Evolutionary conservation across 2,113 vertebrate genomes (phyloP), one percentile per base, ranked within the genome.

Genomic region (Cavia aperea): DNA sequence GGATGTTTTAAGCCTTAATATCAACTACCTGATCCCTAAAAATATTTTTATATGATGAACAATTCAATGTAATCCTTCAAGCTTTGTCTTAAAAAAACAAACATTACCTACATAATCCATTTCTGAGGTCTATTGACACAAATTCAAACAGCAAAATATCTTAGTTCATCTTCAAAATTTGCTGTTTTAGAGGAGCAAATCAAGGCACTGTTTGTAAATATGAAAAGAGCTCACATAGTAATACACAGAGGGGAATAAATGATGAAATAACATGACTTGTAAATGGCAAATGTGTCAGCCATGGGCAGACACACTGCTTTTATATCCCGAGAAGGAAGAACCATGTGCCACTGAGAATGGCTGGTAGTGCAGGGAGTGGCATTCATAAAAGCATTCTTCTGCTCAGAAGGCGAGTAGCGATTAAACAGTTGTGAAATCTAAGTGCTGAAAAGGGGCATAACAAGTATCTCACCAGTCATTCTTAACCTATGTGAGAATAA

Each of bases 101-200:
- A 63, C 5, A 70, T 33, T 86, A 39, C 51, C 77, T 88, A 73
- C 18, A 73, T 46, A 78, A 70, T 86, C 13, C 75, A 15, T 92
- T 92, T 93, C 73, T 95, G 54, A 68, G 88, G 31, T 66, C 90
- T 90, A n/a, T 54, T 93, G 51, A 46, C 43, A 93, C 43, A 86
- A 68, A 90, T 49, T 56, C 86, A 77, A 85, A 94, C 81, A 77
- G 70, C 68, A 73, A 89, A 5, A 18, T 18, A 18, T 85, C 77
- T 82, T 93, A 92, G 62, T 86, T 96, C 78, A 94, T 88, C 88
- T 97, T 97, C 94, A 96, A 97, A 96, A 93, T 92, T 0, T 95
- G 86, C 86, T 72, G 46, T 72, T 68, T 90, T 95, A 88, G 68
- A 96, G 88, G 65, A 95, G 77, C 88, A 96, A 95, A 1, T 4